Conservation (phyloP, 2,113 vertebrate genomes). For the Pogona vitticeps region DNA sequence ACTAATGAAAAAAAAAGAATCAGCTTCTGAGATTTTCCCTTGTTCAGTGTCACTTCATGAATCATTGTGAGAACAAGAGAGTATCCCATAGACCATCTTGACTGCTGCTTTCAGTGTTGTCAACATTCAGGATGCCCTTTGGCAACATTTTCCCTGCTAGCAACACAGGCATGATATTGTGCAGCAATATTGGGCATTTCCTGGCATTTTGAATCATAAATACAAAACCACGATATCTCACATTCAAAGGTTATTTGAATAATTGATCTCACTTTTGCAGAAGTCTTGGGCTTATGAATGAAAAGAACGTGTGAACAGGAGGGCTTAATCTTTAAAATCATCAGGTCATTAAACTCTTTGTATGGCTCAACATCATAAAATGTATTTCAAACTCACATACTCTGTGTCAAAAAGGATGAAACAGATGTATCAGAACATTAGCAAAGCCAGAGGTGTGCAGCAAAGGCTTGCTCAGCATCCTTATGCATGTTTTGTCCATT, state of each 20-base stretch:
- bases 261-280: neutral
- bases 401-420: neutral
- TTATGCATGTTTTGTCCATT: neutral
- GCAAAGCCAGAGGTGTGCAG: neutral
- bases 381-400: neutral
- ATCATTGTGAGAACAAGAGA: no score
- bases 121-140: no score
- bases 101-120: no score
- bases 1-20: no score
- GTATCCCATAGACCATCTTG: no score
- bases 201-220: no score
- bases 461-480: neutral
- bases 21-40: no score
- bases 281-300: neutral
- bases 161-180: no score
- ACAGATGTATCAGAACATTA: neutral
- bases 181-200: no score
- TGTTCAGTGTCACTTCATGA: no score
- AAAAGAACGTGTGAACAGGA: neutral
- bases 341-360: constrained; percentile 21
- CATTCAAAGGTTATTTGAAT: neutral
- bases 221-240: no score
- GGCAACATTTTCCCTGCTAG: no score
- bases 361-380: neutral
- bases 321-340: neutral